These are phyloP conservation scores for Barypeithes pellucidus DNA, from an alignment of 2,888 invertebrate genomes.

Conservation along the genomic window DNA sequence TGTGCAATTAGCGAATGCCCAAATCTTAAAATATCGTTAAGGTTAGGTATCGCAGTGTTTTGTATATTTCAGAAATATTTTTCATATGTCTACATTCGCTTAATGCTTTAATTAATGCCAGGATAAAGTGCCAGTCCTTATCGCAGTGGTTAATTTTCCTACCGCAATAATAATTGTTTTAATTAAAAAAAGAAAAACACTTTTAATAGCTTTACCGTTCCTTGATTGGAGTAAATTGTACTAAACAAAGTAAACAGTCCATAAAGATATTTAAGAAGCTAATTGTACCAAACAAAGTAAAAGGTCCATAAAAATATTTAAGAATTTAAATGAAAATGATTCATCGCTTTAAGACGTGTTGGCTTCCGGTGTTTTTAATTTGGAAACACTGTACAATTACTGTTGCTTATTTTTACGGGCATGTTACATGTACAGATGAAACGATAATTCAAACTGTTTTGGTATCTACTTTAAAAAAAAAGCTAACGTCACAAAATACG, in stretches of 20 bases:
- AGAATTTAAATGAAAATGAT: conserved; percentile 32
- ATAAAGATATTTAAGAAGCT: conserved; percentile 24
- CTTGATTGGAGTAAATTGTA: conserved; percentile 24
- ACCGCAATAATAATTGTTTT: not conserved
- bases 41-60: too few relatives aligned
- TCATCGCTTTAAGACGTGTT: conserved; percentile 21
- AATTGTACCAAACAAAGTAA: conserved; percentile 15
- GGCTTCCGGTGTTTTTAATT: conserved; percentile 27
- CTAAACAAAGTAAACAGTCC: not conserved
- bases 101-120: too few relatives aligned
- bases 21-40: too few relatives aligned
- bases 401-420: conserved; percentile 9
- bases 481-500: too few relatives aligned
- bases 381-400: conserved; percentile 21
- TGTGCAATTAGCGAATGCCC: too few relatives aligned
- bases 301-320: conserved; percentile 15
- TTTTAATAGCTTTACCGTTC: not conserved
- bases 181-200: not conserved
- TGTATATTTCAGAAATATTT: too few relatives aligned
- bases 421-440: conserved; percentile 15
- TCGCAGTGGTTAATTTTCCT: not conserved
- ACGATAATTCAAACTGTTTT: not conserved
- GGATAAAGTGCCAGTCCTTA: too few relatives aligned
- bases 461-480: not conserved
- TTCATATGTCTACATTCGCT: too few relatives aligned